A percentile compares a stretch with the other conserved stretches of the same genome.
These are phyloP conservation scores for Cheiracanthium punctorium DNA, from an alignment of 2,888 invertebrate species.

Conservation along the genomic window DNA sequence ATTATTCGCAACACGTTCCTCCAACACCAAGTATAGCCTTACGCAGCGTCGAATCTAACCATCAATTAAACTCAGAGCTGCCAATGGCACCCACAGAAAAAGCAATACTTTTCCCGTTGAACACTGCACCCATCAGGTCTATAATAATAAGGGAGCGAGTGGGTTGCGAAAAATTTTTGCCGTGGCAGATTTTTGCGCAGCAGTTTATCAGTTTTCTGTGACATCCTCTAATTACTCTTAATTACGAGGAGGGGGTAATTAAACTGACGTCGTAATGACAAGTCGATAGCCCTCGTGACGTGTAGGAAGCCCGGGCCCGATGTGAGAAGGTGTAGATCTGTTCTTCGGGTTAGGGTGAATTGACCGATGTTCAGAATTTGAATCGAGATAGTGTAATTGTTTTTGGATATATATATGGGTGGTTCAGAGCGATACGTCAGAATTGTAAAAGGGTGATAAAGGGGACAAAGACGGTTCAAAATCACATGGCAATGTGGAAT, in stretches of 20 bases:
- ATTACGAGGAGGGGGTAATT: slow-evolving; percentile 42
- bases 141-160: slow-evolving; percentile 20
- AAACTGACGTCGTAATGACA: slow-evolving; percentile 29
- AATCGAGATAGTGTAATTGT: background rate
- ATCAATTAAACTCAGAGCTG: slow-evolving; percentile 28
- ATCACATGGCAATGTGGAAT: too few species aligned
- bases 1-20: slow-evolving; percentile 31
- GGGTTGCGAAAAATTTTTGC: background rate
- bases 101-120: background rate
- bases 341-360: too few species aligned
- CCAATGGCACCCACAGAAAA: slow-evolving; percentile 28
- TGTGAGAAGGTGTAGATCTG: too few species aligned
- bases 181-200: background rate
- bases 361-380: slow-evolving; percentile 16
- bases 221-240: slow-evolving; percentile 39
- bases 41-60: background rate
- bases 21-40: slow-evolving; percentile 15
- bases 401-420: background rate
- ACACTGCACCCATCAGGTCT: too few species aligned
- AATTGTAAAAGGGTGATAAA: background rate
- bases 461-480: too few species aligned
- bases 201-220: background rate
- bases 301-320: too few species aligned
- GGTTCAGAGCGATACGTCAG: background rate
- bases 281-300: slow-evolving; percentile 22